Evolutionary conservation across 2,888 invertebrate genomes (phyloP).

Genomic region (Zaprionus bogoriensis): DNA sequence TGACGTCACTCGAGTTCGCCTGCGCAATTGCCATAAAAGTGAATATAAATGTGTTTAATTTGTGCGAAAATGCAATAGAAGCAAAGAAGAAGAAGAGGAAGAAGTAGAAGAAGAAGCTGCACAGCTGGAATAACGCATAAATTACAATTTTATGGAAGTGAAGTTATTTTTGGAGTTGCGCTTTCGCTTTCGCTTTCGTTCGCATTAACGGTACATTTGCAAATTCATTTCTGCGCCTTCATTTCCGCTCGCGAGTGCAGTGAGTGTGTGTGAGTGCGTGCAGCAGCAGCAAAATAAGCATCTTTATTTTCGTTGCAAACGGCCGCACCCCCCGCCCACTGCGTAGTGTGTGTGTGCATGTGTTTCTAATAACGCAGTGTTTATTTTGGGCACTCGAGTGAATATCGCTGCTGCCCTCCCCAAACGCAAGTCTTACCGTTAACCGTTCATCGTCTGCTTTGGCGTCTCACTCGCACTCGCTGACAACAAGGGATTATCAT

Average conservation of each 20-base stretch:
- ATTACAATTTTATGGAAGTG: conserved; percentile 27
- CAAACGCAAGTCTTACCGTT: too few species aligned
- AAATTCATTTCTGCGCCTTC: conserved; percentile 17
- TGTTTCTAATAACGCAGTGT: conserved; percentile 75
- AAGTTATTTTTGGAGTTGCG: conserved; percentile 57
- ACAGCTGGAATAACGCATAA: conserved; percentile 32
- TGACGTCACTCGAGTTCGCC: background rate
- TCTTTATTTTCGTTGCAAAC: conserved; percentile 43
- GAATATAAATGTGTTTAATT: background rate
- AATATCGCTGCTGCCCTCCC: conserved; percentile 13
- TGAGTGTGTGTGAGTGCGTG: conserved; percentile 5
- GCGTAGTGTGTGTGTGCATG: conserved; percentile 51
- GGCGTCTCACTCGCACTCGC: background rate
- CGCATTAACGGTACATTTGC: conserved; percentile 51
- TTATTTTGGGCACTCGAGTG: conserved; percentile 66
- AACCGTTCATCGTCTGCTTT: background rate
- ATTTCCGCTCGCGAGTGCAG: conserved; percentile 51
- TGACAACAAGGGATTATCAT: conserved; percentile 38
- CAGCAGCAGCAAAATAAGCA: background rate
- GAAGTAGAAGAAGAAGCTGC: too few species aligned
- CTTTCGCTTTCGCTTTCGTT: conserved; percentile 31
- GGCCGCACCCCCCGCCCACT: conserved; percentile 18
- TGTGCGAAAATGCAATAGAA: background rate
- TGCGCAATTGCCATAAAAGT: background rate
- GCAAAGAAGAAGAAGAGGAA: background rate